A percentile compares a stretch with the other conserved stretches of the same genome.
phyloP scores from a whole-genome alignment of 2,113 vertebrate species.

The Muntiacus muntjak region DNA sequence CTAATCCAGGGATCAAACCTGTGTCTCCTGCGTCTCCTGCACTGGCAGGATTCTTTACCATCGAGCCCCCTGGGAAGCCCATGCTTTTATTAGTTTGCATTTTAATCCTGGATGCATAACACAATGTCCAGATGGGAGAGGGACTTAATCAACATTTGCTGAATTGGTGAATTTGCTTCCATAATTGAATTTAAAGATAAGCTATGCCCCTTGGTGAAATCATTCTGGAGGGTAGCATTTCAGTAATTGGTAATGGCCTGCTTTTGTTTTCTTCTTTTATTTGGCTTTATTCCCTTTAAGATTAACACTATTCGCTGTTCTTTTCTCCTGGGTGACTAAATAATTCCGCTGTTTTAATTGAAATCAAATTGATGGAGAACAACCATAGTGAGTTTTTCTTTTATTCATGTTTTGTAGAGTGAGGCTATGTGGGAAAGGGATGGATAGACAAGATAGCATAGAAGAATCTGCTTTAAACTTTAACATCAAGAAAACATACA shows the following conservation, averaged over 20 bases:
- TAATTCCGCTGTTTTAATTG: background rate
- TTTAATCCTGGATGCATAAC: background rate
- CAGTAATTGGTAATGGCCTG: background rate
- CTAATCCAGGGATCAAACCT: background rate
- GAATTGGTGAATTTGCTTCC: background rate
- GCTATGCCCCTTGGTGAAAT: background rate
- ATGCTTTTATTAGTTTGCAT: background rate
- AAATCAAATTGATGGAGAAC: background rate
- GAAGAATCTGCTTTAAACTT: background rate
- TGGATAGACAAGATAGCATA: background rate
- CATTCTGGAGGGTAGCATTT: background rate
- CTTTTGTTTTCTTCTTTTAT: background rate
- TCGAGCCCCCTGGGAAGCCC: background rate
- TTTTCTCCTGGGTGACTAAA: background rate
- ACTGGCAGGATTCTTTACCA: background rate
- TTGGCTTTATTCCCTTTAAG: background rate
- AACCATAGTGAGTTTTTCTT: background rate
- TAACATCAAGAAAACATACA: background rate
- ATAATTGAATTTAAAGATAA: background rate
- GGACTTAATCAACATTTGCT: background rate
- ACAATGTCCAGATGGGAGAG: background rate
- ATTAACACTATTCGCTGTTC: background rate
- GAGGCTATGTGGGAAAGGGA: background rate
- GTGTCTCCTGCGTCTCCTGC: fast-evolving
- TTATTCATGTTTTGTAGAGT: background rate